Base-by-base conservation (phyloP, 2,888 invertebrate genomes). In the Drosophila histrio region DNA sequence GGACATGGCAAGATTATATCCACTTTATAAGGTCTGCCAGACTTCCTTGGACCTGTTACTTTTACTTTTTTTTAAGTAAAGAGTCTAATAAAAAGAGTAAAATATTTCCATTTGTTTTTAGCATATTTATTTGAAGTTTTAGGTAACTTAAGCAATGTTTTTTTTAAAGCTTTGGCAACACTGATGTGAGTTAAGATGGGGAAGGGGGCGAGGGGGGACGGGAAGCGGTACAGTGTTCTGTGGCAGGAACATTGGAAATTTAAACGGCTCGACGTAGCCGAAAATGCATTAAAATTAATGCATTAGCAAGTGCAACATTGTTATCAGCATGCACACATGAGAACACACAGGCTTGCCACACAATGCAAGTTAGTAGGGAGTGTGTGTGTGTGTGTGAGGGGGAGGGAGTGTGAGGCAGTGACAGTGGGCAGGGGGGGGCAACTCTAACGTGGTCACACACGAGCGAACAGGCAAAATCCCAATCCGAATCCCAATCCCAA, bases 231-330 rank as follows among this genome's bases (percentile, higher is more conserved):
- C n/a, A n/a, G n/a, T n/a, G n/a, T n/a, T n/a, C 63, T 65, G 49
- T 53, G 41, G 60, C n/a, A 36, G 73, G 8, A 52, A 21, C 28
- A 61, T 39, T 39, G 56, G 57, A 74, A 57, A 79, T 70, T 76
- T 62, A 79, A 75, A 61, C 50, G 62, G 44, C 49, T 47, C 46
- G 39, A 49, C 62, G 54, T 46, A 80, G 57, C 70, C 78, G 66
- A 84, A 80, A 84, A 78, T 83, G 82, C 89, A 83, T 83, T 83
- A 83, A 83, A 83, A 83, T 83, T 83, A 83, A 83, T 83, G 82
- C 82, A 83, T 83, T 83, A 83, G 82, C 82, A 88, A 83, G 89
- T 83, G 82, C 82, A 83, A 83, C 89, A 83, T 88, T 83, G 82
- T 83, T 83, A 83, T 83, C 82, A 88, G 82, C 69, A 68, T 78